Conservation (phyloP, 2,113 vertebrate species). For the Sebastes fasciatus region DNA sequence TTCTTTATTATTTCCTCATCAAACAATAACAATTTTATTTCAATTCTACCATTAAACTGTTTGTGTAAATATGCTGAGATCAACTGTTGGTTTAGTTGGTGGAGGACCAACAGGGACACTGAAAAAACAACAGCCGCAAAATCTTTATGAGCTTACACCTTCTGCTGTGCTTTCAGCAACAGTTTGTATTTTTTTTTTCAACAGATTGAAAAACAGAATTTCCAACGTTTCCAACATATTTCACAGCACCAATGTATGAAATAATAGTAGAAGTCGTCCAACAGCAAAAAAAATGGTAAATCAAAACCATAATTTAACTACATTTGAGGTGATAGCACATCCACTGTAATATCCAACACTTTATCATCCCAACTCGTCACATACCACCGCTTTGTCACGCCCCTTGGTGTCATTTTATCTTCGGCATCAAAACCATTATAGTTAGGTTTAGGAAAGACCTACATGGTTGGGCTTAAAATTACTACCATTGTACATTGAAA, state of each 20-base stretch:
- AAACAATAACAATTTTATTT: not conserved
- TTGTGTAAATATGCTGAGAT: not conserved
- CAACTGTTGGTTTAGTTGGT: not conserved
- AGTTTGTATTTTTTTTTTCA: constrained; percentile 2
- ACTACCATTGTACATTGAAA: no score
- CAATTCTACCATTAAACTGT: not conserved
- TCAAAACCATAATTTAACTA: not conserved
- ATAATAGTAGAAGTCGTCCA: not conserved
- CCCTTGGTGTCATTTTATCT: no score
- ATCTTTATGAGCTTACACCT: constrained; percentile 22
- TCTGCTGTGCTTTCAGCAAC: constrained; percentile 41
- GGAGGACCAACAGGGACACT: not conserved
- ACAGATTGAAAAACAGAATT: constrained; percentile 24
- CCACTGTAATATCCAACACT: not conserved
- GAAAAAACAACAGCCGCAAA: not conserved
- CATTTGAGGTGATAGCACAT: not conserved
- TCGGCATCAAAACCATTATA: no score
- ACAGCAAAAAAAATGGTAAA: not conserved
- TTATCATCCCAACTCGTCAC: no score
- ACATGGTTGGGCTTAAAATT: no score
- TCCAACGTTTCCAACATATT: constrained; percentile 36
- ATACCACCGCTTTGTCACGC: no score
- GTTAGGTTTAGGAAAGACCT: no score
- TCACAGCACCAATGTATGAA: constrained; percentile 14
- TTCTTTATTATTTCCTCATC: not conserved